Percentiles rank a stretch among this genome's conserved stretches.
Conservation (phyloP, 2,797 vertebrate genomes). For the Calcarius lapponicus region DNA sequence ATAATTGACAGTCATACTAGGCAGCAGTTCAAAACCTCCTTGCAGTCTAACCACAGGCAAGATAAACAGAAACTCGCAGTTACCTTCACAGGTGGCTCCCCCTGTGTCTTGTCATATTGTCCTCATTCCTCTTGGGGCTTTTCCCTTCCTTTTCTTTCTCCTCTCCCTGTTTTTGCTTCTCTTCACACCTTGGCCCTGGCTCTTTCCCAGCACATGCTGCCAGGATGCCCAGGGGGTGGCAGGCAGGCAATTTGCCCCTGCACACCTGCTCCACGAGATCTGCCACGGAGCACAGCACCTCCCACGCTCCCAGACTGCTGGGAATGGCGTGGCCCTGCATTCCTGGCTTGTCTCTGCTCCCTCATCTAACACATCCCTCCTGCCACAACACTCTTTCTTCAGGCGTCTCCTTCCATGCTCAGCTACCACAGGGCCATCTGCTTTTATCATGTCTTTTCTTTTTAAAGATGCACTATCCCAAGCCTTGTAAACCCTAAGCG, state of each 20-base stretch:
- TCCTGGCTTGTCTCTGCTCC: background rate
- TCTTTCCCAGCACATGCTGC: background rate
- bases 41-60: background rate
- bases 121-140: background rate
- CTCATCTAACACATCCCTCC: slow-evolving; percentile 1
- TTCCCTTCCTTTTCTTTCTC: background rate
- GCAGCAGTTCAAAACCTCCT: slow-evolving; percentile 40
- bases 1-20: slow-evolving; percentile 23
- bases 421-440: slow-evolving; percentile 21
- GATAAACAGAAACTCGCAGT: background rate
- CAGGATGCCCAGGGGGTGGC: background rate
- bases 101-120: background rate
- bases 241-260: slow-evolving; percentile 28
- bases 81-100: slow-evolving; percentile 34
- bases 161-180: background rate
- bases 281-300: background rate
- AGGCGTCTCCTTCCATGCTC: background rate
- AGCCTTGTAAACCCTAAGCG: background rate
- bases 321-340: background rate
- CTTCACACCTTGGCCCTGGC: slow-evolving; percentile 13
- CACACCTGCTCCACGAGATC: slow-evolving; percentile 30
- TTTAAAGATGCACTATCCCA: background rate
- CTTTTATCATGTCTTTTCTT: background rate
- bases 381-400: background rate
- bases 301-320: slow-evolving; percentile 8